These are phyloP conservation scores for Lytechinus variegatus DNA, from an alignment of 35 echinoderm and acorn worm species.

Conservation along the genomic window DNA sequence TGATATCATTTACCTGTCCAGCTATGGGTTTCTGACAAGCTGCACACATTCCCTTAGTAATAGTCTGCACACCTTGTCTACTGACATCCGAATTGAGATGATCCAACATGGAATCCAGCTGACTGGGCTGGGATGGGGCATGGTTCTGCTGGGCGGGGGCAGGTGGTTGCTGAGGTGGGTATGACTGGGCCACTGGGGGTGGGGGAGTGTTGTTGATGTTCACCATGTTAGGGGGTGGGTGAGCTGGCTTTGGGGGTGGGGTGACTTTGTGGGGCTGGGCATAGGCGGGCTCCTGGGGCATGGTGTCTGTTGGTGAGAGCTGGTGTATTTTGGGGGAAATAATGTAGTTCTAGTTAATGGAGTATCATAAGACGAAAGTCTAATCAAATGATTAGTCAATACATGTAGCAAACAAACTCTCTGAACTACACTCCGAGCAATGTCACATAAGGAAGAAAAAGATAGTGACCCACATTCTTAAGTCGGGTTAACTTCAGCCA, in stretches of 20 bases:
- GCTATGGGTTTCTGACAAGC: slow-evolving; percentile 95
- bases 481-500: no score
- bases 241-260: slow-evolving; percentile 28
- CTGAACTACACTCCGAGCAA: no score
- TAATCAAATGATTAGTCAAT: no score
- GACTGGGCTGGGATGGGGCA: slow-evolving; percentile 50
- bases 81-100: slow-evolving; percentile 89
- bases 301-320: slow-evolving; percentile 39
- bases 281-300: slow-evolving; percentile 44
- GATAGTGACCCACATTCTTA: no score
- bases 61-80: slow-evolving; percentile 89
- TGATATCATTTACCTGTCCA: slow-evolving; percentile 72
- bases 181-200: not conserved
- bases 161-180: not conserved
- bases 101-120: slow-evolving; percentile 86
- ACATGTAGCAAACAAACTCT: no score
- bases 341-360: not conserved
- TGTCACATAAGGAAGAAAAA: no score
- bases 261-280: slow-evolving; percentile 51
- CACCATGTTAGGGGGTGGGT: slow-evolving; percentile 1
- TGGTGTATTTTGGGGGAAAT: not conserved
- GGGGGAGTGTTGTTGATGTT: slow-evolving; percentile 49
- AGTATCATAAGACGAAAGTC: not conserved
- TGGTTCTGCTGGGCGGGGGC: not conserved
- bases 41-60: slow-evolving; percentile 93